These are phyloP conservation scores for Meliscaeva auricollis DNA, from an alignment of 2,888 invertebrate genomes.

Conservation along the genomic window DNA sequence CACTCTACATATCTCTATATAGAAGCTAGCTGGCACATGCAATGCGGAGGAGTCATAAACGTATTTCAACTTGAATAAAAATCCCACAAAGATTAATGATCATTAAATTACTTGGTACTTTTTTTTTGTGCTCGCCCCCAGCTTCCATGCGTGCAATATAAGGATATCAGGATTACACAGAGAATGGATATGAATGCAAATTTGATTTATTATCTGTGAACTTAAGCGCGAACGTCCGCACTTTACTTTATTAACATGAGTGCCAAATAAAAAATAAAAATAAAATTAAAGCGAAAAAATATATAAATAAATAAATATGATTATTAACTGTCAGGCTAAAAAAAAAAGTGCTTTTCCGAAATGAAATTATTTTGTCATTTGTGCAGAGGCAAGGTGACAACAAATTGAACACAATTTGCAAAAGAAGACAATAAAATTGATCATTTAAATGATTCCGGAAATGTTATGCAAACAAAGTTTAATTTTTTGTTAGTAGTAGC, in stretches of 20 bases:
- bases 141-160: slow-evolving; percentile 40
- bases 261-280: slow-evolving; percentile 24
- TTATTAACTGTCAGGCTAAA: slow-evolving; percentile 26
- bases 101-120: slow-evolving; percentile 68
- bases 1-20: not conserved
- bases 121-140: not conserved
- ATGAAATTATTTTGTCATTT: slow-evolving; percentile 32
- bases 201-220: slow-evolving; percentile 59
- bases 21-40: slow-evolving; percentile 1
- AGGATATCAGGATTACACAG: slow-evolving; percentile 48
- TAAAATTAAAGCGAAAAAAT: slow-evolving; percentile 23
- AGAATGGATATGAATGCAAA: slow-evolving; percentile 56
- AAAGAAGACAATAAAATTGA: not conserved
- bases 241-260: slow-evolving; percentile 43
- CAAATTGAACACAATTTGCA: slow-evolving; percentile 5
- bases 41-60: slow-evolving; percentile 40
- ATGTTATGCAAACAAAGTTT: not conserved
- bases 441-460: not conserved
- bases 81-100: slow-evolving; percentile 72
- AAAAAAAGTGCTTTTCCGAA: slow-evolving; percentile 2
- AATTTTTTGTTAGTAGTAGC: too few relatives aligned
- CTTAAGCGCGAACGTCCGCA: slow-evolving; percentile 52
- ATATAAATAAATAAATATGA: slow-evolving; percentile 22
- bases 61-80: slow-evolving; percentile 50
- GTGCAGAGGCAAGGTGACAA: not conserved